Evolutionary conservation across 2,888 invertebrate species (phyloP), one percentile per base, ranked within the genome.

Genomic region (Ophion ellenae): DNA sequence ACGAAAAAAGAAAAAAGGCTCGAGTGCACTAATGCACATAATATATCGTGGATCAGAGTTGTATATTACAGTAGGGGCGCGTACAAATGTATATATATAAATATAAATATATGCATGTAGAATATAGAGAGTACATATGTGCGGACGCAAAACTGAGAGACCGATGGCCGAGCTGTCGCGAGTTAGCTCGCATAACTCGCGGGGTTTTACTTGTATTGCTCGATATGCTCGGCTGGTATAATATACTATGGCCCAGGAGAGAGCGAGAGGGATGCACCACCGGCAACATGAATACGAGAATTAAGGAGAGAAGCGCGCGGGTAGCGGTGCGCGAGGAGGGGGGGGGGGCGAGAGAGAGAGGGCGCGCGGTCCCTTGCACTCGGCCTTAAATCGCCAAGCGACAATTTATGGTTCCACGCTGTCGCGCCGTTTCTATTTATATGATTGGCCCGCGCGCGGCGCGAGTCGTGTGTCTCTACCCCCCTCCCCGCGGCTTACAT

Each of bases 361-460:
- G 69, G 28, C 24, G 45, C 71, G 74, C 63, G 73, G 64, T 78
- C 69, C 77, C 79, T 83, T 83, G 86, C 86, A 83, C 84, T 86
- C 84, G 84, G 88, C 89, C 87, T 88, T 91, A 91, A 91, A 91
- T 91, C 91, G 90, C 91, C 88, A 91, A 91, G 89, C 89, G 90
- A 90, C 90, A 91, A 92, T 92, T 92, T 92, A 92, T 90, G 90
- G 90, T 91, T 90, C 89, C 90, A 87, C 88, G 88, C 90, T 90
- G 91, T 91, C 91, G 91, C 91, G 90, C 90, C 90, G 88, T 90
- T 91, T 91, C 92, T 92, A 92, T 92, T 92, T 92, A 92, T 92
- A 92, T 81, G 81, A 87, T 89, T 88, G 89, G 91, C 86, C 87
- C 70, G 85, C 77, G 88, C 83, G 89, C 90, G 89, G 85, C 77